Base-by-base conservation (phyloP, 2,113 vertebrate genomes). In the Carettochelys insculpta region DNA sequence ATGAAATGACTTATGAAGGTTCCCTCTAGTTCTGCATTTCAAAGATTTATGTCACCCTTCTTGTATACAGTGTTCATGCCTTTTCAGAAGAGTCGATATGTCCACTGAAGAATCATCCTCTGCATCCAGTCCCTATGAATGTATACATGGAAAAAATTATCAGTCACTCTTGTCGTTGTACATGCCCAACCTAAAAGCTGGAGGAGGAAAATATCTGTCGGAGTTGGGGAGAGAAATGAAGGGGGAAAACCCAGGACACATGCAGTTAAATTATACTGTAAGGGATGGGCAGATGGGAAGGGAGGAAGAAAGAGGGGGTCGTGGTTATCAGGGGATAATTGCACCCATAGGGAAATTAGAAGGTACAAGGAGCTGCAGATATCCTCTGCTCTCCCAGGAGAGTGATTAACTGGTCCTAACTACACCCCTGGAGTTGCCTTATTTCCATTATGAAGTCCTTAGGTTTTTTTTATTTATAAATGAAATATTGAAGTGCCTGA, bases 381-480 rank as follows among this genome's bases (percentile, higher is more conserved):
- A 19, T 94, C 45, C 47, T 88, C 65, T 84, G 58, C 43, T 89
- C 76, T 94, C 96, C 90, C 95, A 92, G 61, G 91, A 90, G 94
- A 83, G 80, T 91, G 93, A 95, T 95, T 95, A 97, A 95, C 94
- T 94, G 95, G 92, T 82, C 81, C 83, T 94, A 95, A 94, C 84
- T 94, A 83, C 45, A 31, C 92, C 91, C 85, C 78, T 79, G 91
- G 92, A 94, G 79, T 90, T 94, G 80, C 41, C 24, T 92, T 92
- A 95, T 95, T 95, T 86, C 96, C 94, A 88, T 96, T 96, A 96
- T 94, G 80, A 94, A 94, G 82, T 78, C 83, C 94, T 93, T 58
- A 81, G 90, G 90, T 29, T 93, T 96, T 96, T 95, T 95, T 94
- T 95, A 96, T 97, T 96, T 97, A 94, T 96, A 93, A 96, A 97